Base-by-base conservation (phyloP, 2,797 vertebrate species). In the Myripristis jacobus region DNA sequence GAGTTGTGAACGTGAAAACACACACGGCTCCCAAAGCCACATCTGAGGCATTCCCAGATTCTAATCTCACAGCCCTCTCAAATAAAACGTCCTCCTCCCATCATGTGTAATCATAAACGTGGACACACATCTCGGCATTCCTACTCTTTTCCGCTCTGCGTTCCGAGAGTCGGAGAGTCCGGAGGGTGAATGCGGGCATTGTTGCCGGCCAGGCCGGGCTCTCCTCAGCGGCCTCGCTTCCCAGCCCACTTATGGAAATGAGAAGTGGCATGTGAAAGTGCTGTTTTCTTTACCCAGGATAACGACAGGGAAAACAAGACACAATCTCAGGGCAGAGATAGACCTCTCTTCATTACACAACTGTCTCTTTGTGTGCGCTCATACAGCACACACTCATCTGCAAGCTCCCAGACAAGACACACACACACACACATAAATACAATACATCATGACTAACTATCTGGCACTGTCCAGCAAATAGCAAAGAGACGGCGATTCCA, bases 261-360 rank as follows among this genome's bases (percentile, higher is more conserved):
- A 89, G 80, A 90, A 90, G 85, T 88, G 93, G 90, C 92, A 90
- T 89, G 87, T 88, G 80, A 93, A 94, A 94, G 91, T 88, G 87
- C 68, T 84, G 88, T 92, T 93, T 94, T 92, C 85, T 90, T 87
- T 89, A 72, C 73, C 63, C 59, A 24, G 84, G 80, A 82, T 81
- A 87, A 85, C 70, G 81, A 69, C 85, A 66, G 79, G 70, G 72
- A 86, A 91, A 92, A 83, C 77, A 74, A 82, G 61, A 89, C 87
- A 91, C 87, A 91, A 91, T 90, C 85, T 83, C 91, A 87, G 68
- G 64, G 68, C 79, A 71, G 73, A 76, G 77, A 88, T 85, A 52
- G 68, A 87, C 56, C 64, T 51, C 75, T 77, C 59, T 62, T 77
- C 29, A 27, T 67, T 75, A 82, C 76, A 89, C 87, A 91, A 89